Base-by-base conservation (phyloP, 2,797 vertebrate species). In the Manis javanica region DNA sequence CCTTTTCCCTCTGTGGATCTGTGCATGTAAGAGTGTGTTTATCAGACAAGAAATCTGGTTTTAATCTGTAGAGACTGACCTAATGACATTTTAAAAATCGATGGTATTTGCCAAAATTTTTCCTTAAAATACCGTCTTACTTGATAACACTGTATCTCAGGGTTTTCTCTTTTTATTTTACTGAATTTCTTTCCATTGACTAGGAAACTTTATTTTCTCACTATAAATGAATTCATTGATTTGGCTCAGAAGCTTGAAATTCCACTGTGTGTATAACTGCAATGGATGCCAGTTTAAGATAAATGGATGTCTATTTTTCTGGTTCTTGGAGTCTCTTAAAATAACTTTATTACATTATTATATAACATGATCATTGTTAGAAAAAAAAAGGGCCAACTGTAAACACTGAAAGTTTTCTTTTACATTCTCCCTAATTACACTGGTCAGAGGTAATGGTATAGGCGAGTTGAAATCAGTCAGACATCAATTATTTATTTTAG, bases 141-240 rank as follows among this genome's bases (percentile, higher is more conserved):
- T 71, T 59, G 14, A 55, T 49, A 77, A 61, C n/a, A 61, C 4
- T 69, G 15, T 78, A 55, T 78, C 66, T 37, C 82, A 34, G 68
- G 61, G 31, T 82, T 93, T 57, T 42, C 19, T 46, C 46, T 46
- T 51, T 96, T 78, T 57, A 51, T 42, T 46, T 93, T 68, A 46
- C 34, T 55, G 15, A 82, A 78, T 77, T 72, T 86, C 49, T 82
- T 82, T 23, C 66, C 83, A 10, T 93, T 74, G 82, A 46, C 46
- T 91, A 59, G 77, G 53, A 96, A 91, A 91, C 37, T 68, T n/a
- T 75, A 94, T 85, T 85, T 91, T 94, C 85, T 94, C 7, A 51
- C 84, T 84, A 93, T 68, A 95, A 68, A 89, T 96, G 55, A 79
- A 96, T 93, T 90, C 63, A 93, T 77, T 86, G 90, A 96, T 96